A percentile compares a stretch with the other conserved stretches of the same genome.
Evolutionary conservation across 2,888 invertebrate species (phyloP).

Genomic region (Phoenoteleia sp.): DNA sequence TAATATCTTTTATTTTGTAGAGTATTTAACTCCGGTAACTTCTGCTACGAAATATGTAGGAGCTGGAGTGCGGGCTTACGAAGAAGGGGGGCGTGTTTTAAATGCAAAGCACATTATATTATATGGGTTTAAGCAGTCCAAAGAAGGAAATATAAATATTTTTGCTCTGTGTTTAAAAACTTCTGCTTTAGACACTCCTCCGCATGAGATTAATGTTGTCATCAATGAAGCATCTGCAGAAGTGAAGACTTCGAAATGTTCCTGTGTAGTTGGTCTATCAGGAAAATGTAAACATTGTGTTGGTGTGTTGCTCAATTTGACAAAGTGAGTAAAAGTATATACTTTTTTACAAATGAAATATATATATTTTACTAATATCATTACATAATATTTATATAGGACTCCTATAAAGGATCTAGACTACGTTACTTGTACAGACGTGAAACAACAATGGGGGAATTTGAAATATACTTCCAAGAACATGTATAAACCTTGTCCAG

Average conservation of each 20-base stretch:
- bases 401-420: neutral
- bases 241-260: neutral
- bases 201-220: constrained; percentile 26
- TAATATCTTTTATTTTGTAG: too few species aligned
- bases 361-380: too few species aligned
- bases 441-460: constrained; percentile 37
- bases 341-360: too few species aligned
- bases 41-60: neutral
- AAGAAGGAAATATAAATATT: neutral
- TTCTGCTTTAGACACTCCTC: neutral
- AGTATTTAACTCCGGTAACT: neutral
- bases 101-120: constrained; percentile 34
- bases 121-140: neutral
- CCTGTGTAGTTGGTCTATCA: constrained; percentile 6
- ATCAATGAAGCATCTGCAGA: neutral
- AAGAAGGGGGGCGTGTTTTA: constrained; percentile 29
- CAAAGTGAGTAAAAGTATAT: constrained; percentile 8
- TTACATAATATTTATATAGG: too few species aligned
- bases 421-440: constrained; percentile 31
- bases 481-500: constrained; percentile 24
- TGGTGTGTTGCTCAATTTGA: constrained; percentile 10
- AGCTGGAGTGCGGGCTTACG: neutral
- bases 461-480: constrained; percentile 15
- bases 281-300: constrained; percentile 46
- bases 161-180: constrained; percentile 22